Base-by-base conservation (phyloP, 2,888 invertebrate genomes). In the Sphaerophoria taeniata region DNA sequence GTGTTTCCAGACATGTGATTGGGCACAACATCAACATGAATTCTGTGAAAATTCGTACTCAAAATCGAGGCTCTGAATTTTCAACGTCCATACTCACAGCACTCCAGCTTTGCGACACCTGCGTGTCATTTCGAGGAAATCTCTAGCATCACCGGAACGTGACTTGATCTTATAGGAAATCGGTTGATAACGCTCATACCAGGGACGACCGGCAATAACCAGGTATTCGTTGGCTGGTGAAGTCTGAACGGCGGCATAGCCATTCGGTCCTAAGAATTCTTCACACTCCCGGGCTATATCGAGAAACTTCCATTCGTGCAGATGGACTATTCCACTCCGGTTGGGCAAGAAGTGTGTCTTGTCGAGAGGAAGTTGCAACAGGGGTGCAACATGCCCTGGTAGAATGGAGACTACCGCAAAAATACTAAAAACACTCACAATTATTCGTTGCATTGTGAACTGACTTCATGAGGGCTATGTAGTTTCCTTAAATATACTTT, bases 161-260 rank as follows among this genome's bases (percentile, higher is more conserved):
- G 96, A 96, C 0, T 90, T 92, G 74, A 97, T 92, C 43, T 92
- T 92, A 92, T 97, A 97, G 5, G 96, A 96, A 84, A 97, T 93
- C 0, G 96, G 96, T 90, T 97, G 97, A 91, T 97, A 97, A n/a
- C 97, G 92, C 92, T 97, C 97, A 94, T 95, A 97, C 97, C 97
- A 97, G 0, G 97, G 96, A 9, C 95, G 85, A 5, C 85, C 81
- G 31, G 36, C 0, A 12, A 80, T 61, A 16, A 80, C 47, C 0
- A 87, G 55, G 43, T 81, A 76, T 16, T 84, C 79, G 14, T 36
- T 73, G 34, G 74, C 80, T 16, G 80, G 80, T 24, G 84, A 87
- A 16, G 81, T 87, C 39, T 89, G 89, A 7, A 90, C 94, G 2
- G 95, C 96, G 14, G 94, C 95, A 89, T 92, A 96, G 3, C 95